Conservation (phyloP, 2,888 invertebrate genomes). For the Mesorhabditis spiculigera region DNA sequence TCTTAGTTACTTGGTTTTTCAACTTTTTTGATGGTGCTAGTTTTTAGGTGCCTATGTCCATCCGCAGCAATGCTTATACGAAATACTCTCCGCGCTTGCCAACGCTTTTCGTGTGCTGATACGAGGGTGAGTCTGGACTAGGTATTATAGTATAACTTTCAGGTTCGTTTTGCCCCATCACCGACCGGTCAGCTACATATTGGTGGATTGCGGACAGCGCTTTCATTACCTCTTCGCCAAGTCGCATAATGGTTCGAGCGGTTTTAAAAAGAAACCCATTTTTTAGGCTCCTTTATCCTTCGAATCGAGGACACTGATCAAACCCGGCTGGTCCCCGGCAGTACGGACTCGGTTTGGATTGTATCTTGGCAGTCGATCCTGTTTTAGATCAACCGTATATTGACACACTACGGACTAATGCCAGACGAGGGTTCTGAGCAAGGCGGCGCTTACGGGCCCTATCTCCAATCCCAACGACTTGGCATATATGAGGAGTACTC, state of each 20-base stretch:
- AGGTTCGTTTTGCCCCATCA: conserved; percentile 92
- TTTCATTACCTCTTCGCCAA: conserved; percentile 89
- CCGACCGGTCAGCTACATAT: conserved; percentile 88
- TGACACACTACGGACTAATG: conserved; percentile 78
- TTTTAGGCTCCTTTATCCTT: conserved; percentile 76
- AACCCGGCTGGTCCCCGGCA: conserved; percentile 73
- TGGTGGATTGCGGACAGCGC: conserved; percentile 88
- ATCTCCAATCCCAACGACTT: conserved; percentile 75
- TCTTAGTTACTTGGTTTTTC: too few species aligned
- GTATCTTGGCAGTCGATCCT: conserved; percentile 7
- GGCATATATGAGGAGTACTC: conserved; percentile 72
- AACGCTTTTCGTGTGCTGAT: not conserved
- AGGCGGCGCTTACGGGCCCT: conserved; percentile 62
- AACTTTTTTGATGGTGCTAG: too few species aligned
- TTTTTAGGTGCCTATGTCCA: too few species aligned
- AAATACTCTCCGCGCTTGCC: too few species aligned
- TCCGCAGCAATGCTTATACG: too few species aligned
- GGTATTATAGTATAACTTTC: conserved; percentile 22
- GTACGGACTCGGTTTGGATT: conserved; percentile 61
- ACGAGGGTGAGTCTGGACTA: conserved; percentile 7
- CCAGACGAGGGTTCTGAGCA: conserved; percentile 26
- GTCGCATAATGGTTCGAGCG: conserved; percentile 67
- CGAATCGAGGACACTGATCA: conserved; percentile 93
- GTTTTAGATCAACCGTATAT: conserved; percentile 59
- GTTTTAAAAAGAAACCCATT: conserved; percentile 58